These are phyloP conservation scores for Dicyrtoma fusca DNA, from an alignment of 2,888 invertebrate species.

Conservation along the genomic window DNA sequence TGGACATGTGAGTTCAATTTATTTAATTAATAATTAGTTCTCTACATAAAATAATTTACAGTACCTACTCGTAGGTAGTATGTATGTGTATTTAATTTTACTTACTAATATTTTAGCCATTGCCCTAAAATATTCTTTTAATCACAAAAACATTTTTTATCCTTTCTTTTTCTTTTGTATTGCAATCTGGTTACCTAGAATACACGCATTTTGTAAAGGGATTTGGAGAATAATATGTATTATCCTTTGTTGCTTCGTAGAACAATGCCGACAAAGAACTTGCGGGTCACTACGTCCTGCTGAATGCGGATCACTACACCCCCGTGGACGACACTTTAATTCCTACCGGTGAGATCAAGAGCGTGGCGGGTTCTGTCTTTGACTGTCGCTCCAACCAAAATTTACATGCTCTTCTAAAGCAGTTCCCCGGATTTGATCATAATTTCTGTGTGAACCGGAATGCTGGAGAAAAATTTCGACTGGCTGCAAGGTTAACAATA, in stretches of 20 bases:
- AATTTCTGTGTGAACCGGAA: conserved; percentile 74
- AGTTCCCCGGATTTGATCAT: conserved; percentile 78
- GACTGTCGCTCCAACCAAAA: conserved; percentile 72
- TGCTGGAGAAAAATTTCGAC: conserved; percentile 21
- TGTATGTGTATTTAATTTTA: too few relatives aligned
- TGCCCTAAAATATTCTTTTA: too few relatives aligned
- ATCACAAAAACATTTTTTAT: background rate
- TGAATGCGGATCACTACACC: conserved; percentile 78
- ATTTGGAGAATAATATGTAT: background rate
- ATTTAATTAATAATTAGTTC: background rate
- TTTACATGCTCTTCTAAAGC: conserved; percentile 69
- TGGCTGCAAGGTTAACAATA: conserved; percentile 33
- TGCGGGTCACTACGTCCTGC: conserved; percentile 70
- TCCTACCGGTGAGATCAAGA: conserved; percentile 74
- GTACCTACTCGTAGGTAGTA: background rate
- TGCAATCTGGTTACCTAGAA: background rate
- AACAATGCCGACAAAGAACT: conserved; percentile 67
- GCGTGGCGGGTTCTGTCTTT: conserved; percentile 72
- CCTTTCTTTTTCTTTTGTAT: background rate
- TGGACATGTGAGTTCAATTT: conserved; percentile 71
- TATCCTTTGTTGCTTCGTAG: too few relatives aligned
- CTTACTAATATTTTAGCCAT: background rate
- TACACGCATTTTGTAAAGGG: background rate
- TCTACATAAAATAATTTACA: background rate
- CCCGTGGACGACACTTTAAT: conserved; percentile 71